phyloP scores from a whole-genome alignment of 2,113 vertebrate species.

The Myodes glareolus region DNA sequence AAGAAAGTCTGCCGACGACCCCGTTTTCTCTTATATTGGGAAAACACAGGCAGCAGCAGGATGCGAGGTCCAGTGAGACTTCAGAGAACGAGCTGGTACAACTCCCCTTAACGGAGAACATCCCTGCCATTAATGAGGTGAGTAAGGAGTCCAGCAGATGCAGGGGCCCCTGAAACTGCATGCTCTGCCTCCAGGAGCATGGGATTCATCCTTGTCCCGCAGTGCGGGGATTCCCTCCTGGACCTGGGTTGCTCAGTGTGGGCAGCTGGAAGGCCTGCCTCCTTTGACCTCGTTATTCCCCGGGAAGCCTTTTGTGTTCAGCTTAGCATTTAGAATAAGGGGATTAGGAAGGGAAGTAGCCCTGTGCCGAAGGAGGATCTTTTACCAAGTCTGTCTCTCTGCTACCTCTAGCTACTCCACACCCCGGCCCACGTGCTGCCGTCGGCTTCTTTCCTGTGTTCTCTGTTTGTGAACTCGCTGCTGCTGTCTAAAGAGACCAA shows the following conservation, averaged over 20 bases:
- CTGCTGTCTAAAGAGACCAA: conserved; percentile 87
- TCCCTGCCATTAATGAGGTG: conserved; percentile 91
- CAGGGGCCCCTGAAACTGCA: not conserved
- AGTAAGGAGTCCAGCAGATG: conserved; percentile 18
- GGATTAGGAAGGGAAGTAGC: not conserved
- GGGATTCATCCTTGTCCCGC: not conserved
- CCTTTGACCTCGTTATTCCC: not conserved
- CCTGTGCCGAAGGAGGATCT: not conserved
- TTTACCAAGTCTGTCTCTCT: conserved; percentile 54
- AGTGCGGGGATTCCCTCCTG: not conserved
- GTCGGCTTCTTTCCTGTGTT: conserved; percentile 93
- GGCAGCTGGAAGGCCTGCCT: not conserved
- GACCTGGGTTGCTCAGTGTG: not conserved
- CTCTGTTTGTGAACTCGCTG: conserved; percentile 93
- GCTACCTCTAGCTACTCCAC: conserved; percentile 90
- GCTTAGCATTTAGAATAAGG: not conserved
- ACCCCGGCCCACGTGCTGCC: conserved; percentile 96
- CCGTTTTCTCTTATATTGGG: conserved; percentile 94
- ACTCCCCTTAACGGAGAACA: conserved; percentile 84
- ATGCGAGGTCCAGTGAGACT: conserved; percentile 62
- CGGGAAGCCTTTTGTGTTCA: not conserved
- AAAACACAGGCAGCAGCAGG: conserved; percentile 87
- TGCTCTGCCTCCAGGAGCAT: not conserved
- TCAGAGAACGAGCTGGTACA: conserved; percentile 67
- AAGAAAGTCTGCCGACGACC: conserved; percentile 92